phyloP scores from a whole-genome alignment of 2,113 vertebrate genomes.

The Onychostoma macrolepis region DNA sequence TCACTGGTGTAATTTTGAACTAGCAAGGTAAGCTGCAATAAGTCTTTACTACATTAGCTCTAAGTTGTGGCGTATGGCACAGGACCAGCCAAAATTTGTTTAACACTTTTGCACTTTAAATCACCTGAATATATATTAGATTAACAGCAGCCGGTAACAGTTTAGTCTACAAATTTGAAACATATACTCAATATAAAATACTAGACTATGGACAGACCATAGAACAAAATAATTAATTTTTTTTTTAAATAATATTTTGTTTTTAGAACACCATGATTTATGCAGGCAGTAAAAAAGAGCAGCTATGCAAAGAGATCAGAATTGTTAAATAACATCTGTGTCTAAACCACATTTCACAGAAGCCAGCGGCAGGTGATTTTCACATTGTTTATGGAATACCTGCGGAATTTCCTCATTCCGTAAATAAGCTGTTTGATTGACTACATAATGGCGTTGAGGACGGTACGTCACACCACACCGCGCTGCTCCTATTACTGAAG shows the following conservation, averaged over 20 bases:
- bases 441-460: constrained; percentile 2
- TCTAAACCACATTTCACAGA: constrained; percentile 35
- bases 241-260: constrained; percentile 19
- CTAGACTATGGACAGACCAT: neutral
- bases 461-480: neutral
- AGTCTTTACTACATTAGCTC: constrained; percentile 10
- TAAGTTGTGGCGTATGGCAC: neutral
- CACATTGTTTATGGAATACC: constrained; percentile 15
- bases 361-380: constrained; percentile 39
- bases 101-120: neutral
- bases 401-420: constrained; percentile 31
- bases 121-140: neutral
- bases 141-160: neutral
- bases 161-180: constrained; percentile 17
- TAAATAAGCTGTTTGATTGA: constrained; percentile 25
- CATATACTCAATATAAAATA: neutral
- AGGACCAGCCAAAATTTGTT: neutral
- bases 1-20: neutral
- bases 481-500: neutral
- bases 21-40: neutral
- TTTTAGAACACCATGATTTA: constrained; percentile 34
- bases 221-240: constrained; percentile 17
- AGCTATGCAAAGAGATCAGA: constrained; percentile 36
- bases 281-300: constrained; percentile 8
- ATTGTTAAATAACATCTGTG: constrained; percentile 40